Percentiles rank a stretch among this genome's conserved stretches.
Evolutionary conservation across 1,140 invertebrate species (phyloP).

Genomic region (Cyrtorhinus lividipennis): DNA sequence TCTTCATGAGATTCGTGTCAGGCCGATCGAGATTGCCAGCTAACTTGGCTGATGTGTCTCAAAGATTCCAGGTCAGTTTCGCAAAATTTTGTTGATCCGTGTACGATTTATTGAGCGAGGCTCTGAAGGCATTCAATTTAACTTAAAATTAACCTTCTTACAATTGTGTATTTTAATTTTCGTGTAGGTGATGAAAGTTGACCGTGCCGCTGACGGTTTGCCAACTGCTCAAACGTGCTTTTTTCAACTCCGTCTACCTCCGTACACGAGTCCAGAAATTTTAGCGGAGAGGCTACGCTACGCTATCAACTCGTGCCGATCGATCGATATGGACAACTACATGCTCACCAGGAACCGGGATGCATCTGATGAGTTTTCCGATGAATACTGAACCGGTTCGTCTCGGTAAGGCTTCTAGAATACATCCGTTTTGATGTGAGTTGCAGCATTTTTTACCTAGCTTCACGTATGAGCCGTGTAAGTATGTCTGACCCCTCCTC

Average conservation of each 20-base stretch:
- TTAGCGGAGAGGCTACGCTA: slow-evolving; percentile 48
- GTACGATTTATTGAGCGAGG: too few relatives aligned
- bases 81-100: too few relatives aligned
- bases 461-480: too few relatives aligned
- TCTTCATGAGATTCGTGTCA: slow-evolving; percentile 55
- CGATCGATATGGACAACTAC: slow-evolving; percentile 59
- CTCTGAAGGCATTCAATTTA: too few relatives aligned
- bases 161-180: too few relatives aligned
- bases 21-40: slow-evolving; percentile 47
- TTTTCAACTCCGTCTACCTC: slow-evolving; percentile 52
- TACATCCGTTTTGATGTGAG: too few relatives aligned
- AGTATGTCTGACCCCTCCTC: too few relatives aligned
- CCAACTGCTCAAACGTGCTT: slow-evolving; percentile 56
- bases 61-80: slow-evolving; percentile 49
- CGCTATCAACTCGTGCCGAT: slow-evolving; percentile 53
- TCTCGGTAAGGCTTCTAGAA: background rate
- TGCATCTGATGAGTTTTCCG: slow-evolving; percentile 32
- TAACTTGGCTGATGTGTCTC: slow-evolving; percentile 49
- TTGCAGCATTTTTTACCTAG: too few relatives aligned
- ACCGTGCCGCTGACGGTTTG: slow-evolving; percentile 42
- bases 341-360: slow-evolving; percentile 50
- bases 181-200: slow-evolving; percentile 39
- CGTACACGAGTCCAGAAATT: slow-evolving; percentile 42
- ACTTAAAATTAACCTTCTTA: too few relatives aligned
- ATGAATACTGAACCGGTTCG: slow-evolving; percentile 29